Percentiles rank a stretch among this genome's conserved stretches.
Conservation (phyloP, 30 jellyfish, hydroid and myxozoan species). For the Turritopsis dohrnii region DNA sequence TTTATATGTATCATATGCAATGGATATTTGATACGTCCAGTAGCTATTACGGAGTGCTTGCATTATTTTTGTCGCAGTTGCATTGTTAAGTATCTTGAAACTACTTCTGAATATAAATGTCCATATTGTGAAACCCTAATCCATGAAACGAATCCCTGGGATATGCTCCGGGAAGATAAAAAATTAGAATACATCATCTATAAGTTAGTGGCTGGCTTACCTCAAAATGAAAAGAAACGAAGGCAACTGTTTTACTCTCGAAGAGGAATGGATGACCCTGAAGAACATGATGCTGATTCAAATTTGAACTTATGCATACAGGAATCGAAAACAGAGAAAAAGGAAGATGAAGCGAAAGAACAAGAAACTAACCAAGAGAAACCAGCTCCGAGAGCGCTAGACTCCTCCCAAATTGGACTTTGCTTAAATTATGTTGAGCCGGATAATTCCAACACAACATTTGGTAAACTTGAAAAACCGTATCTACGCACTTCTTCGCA, state of each 20-base stretch:
- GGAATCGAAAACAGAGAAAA: conserved; percentile 7
- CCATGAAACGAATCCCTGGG: conserved; percentile 99
- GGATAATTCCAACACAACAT: conserved; percentile 16
- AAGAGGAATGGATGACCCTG: conserved; percentile 57
- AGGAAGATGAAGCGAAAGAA: conserved; percentile 10
- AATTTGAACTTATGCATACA: conserved; percentile 24
- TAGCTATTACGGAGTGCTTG: conserved; percentile 92
- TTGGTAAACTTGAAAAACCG: conserved; percentile 69
- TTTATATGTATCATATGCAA: conserved; percentile 68
- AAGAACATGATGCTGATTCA: conserved; percentile 34
- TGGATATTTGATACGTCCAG: conserved; percentile 92
- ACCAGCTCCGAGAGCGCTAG: conserved; percentile 20
- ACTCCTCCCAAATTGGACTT: conserved; percentile 73
- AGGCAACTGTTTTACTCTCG: conserved; percentile 46
- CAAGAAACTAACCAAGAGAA: conserved; percentile 2
- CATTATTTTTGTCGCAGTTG: conserved; percentile 95
- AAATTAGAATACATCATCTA: conserved; percentile 74
- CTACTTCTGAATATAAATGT: conserved; percentile 67
- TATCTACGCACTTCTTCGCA: conserved; percentile 89
- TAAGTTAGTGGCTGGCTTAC: conserved; percentile 73
- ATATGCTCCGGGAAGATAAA: conserved; percentile 78
- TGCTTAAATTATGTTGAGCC: conserved; percentile 60
- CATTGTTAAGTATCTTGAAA: conserved; percentile 66
- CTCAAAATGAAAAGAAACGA: conserved; percentile 58
- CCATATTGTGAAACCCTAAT: conserved; percentile 75